phyloP scores from a whole-genome alignment of 1,140 invertebrate species.

The Brachionus plicatilis region DNA sequence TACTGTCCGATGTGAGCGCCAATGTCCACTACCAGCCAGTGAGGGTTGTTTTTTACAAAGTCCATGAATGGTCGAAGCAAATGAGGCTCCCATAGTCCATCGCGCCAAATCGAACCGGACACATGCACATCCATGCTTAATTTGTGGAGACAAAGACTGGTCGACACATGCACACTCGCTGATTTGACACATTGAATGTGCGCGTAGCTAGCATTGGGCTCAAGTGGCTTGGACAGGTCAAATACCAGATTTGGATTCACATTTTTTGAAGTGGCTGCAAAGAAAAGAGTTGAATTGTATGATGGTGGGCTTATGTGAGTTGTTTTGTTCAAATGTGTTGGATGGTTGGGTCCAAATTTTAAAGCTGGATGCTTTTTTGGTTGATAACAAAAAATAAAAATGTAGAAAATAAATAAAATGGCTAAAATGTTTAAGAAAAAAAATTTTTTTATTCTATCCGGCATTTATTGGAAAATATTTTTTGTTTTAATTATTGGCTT shows the following conservation, averaged over 20 bases:
- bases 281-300: too few species aligned
- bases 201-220: not conserved
- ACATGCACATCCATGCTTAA: conserved; percentile 17
- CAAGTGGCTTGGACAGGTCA: not conserved
- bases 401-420: not conserved
- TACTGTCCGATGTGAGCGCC: not conserved
- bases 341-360: not conserved
- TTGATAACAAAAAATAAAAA: not conserved
- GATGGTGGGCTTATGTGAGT: too few species aligned
- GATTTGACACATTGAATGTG: not conserved
- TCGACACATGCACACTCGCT: not conserved
- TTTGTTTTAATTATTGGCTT: not conserved
- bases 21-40: not conserved
- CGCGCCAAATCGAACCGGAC: conserved; percentile 3
- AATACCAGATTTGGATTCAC: not conserved
- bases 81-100: not conserved
- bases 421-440: not conserved
- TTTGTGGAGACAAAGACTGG: conserved; percentile 6
- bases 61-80: not conserved
- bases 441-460: not conserved
- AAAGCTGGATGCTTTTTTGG: not conserved
- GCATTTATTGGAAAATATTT: not conserved
- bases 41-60: not conserved
- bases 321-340: too few species aligned
- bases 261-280: not conserved